These are phyloP conservation scores for Ephydatia muelleri DNA, from an alignment of 37 sponge, comb jelly and placozoan genomes.

Conservation along the genomic window DNA sequence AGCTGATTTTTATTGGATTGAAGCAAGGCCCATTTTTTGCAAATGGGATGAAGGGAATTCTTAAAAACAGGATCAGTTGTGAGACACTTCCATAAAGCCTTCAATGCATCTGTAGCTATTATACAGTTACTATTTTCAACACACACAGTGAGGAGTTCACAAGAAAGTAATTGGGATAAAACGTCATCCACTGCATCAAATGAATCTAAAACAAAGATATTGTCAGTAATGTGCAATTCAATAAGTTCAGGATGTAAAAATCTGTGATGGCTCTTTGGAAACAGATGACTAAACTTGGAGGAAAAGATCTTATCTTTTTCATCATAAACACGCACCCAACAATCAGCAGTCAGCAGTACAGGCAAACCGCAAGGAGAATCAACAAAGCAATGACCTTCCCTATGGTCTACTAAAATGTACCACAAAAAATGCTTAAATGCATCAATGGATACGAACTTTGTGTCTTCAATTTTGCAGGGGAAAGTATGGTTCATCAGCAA, in stretches of 20 bases:
- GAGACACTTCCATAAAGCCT: background rate
- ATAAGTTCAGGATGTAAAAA: constrained; percentile 16
- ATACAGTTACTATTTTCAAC: background rate
- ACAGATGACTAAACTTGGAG: background rate
- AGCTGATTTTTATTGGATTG: background rate
- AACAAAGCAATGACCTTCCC: no score
- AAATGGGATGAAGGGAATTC: background rate
- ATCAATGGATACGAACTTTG: background rate
- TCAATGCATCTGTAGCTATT: background rate
- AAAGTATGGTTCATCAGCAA: background rate
- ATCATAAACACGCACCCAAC: background rate
- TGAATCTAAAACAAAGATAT: background rate
- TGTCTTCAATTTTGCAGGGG: background rate
- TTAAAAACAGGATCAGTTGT: background rate
- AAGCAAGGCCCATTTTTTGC: background rate
- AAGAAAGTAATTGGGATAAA: background rate
- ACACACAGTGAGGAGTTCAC: background rate
- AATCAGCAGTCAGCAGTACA: constrained; percentile 13
- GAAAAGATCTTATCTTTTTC: background rate
- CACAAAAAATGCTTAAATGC: background rate
- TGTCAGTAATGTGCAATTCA: background rate
- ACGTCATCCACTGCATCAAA: background rate
- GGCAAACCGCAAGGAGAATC: constrained; percentile 2
- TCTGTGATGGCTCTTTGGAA: background rate
- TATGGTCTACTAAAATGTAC: background rate